Conservation (phyloP, 2,797 vertebrate species). For the Gymnodraco acuticeps region DNA sequence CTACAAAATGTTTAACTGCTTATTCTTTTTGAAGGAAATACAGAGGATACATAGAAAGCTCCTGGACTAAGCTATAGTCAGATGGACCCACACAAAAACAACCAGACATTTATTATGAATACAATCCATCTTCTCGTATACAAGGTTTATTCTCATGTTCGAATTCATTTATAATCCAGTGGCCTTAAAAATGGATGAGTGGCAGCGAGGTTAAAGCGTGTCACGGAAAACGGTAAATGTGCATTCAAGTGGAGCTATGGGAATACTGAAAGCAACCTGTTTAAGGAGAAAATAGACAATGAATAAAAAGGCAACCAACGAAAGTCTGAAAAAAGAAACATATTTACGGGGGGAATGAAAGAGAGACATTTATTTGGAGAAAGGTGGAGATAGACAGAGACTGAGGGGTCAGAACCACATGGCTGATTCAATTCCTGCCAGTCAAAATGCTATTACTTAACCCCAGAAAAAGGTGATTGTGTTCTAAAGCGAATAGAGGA, state of each 20-base stretch:
- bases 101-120: not conserved
- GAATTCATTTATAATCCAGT: not conserved
- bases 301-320: conserved; percentile 45
- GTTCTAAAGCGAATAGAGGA: conserved; percentile 62
- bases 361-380: conserved; percentile 50
- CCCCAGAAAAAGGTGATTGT: conserved; percentile 65
- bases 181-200: not conserved
- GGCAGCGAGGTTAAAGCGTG: not conserved
- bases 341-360: conserved; percentile 50
- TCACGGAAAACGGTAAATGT: not conserved
- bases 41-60: not conserved
- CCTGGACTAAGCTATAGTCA: not conserved
- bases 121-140: not conserved
- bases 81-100: not conserved
- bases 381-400: conserved; percentile 47
- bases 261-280: conserved; percentile 2
- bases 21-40: not conserved
- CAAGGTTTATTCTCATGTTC: not conserved
- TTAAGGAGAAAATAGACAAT: conserved; percentile 27
- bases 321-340: conserved; percentile 36
- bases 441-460: conserved; percentile 74
- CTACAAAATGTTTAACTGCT: too few species aligned
- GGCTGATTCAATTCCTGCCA: conserved; percentile 71
- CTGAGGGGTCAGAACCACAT: conserved; percentile 55
- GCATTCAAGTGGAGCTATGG: not conserved